Percentiles rank a stretch among this genome's conserved stretches.
Evolutionary conservation across 30 jellyfish, hydroid and myxozoan species (phyloP).

Genomic region (Clytia hemisphaerica): DNA sequence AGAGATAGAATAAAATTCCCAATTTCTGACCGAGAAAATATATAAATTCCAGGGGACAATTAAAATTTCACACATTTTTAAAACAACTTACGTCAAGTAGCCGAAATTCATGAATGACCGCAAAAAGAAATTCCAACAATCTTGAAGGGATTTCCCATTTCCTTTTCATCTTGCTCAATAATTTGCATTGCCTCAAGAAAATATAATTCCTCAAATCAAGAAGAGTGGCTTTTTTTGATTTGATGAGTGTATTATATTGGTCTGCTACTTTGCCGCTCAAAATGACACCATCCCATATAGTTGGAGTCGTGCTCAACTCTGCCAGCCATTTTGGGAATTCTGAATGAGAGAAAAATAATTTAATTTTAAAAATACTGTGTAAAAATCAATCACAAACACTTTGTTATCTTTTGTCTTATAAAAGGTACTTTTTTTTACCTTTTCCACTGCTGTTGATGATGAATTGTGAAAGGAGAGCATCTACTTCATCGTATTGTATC

Average conservation of each 20-base stretch:
- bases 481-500: constrained; percentile 85
- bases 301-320: constrained; percentile 35
- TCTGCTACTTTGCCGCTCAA: constrained; percentile 32
- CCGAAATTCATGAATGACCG: constrained; percentile 70
- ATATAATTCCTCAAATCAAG: constrained; percentile 78
- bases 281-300: constrained; percentile 78
- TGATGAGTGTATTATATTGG: constrained; percentile 41
- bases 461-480: constrained; percentile 84
- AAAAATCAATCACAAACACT: too few relatives aligned
- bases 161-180: constrained; percentile 43
- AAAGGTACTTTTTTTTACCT: constrained; percentile 53
- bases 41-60: too few relatives aligned
- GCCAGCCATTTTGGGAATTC: constrained; percentile 82
- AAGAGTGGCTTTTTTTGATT: constrained; percentile 59
- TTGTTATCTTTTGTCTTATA: too few relatives aligned
- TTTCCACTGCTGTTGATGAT: constrained; percentile 56
- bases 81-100: constrained; percentile 58
- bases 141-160: constrained; percentile 66
- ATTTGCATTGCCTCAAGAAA: constrained; percentile 71
- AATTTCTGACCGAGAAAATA: too few relatives aligned
- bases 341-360: too few relatives aligned
- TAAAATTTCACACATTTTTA: too few relatives aligned
- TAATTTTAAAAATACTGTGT: too few relatives aligned
- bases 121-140: constrained; percentile 51
- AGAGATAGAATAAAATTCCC: too few relatives aligned